phyloP scores from a whole-genome alignment of 2,113 vertebrate genomes.

The Phocoena sinus region DNA sequence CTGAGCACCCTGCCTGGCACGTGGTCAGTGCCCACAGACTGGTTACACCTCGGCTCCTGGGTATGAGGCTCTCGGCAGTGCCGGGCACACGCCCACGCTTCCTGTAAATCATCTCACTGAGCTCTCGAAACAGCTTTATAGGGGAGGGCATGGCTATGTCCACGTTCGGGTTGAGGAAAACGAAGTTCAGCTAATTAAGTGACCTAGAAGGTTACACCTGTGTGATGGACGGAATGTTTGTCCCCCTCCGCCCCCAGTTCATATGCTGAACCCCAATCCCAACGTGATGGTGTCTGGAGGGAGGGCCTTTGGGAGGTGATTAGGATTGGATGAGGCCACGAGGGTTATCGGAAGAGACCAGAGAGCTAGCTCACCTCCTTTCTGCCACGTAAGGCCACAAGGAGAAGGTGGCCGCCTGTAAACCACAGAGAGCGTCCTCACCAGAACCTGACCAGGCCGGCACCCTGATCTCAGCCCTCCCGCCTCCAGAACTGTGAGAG shows the following conservation, averaged over 20 bases:
- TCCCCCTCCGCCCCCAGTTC: too few relatives aligned
- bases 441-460: not conserved
- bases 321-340: not conserved
- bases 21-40: not conserved
- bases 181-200: not conserved
- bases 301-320: not conserved
- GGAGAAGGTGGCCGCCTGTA: not conserved
- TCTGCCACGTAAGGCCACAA: not conserved
- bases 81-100: not conserved
- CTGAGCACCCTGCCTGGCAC: not conserved
- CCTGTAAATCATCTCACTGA: not conserved
- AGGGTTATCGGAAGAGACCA: not conserved
- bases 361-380: not conserved
- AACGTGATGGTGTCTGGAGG: not conserved
- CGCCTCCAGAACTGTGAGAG: not conserved
- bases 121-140: not conserved
- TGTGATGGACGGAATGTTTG: not conserved
- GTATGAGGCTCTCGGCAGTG: accelerated
- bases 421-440: not conserved
- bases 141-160: not conserved
- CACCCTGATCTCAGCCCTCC: not conserved
- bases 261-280: not conserved
- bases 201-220: not conserved
- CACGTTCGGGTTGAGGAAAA: not conserved
- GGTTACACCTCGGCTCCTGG: not conserved